phyloP scores from a whole-genome alignment of 1,140 invertebrate genomes.

The Eupristina koningsbergeri region DNA sequence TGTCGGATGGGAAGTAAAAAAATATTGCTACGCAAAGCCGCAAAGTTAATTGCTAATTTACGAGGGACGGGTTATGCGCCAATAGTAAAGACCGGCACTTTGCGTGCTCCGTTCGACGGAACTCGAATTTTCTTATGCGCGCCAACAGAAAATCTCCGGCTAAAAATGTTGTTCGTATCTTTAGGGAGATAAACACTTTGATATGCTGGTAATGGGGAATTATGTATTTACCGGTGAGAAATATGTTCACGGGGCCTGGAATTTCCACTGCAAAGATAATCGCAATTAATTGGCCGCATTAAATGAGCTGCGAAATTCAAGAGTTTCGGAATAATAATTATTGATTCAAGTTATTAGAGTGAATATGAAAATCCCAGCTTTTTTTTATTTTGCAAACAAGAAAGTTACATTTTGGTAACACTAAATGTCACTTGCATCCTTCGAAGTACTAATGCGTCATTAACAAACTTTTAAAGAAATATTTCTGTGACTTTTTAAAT shows the following conservation, averaged over 20 bases:
- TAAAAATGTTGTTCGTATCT: neutral
- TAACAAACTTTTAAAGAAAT: neutral
- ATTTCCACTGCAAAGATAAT: neutral
- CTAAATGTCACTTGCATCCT: neutral
- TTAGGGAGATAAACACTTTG: neutral
- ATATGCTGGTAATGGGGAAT: neutral
- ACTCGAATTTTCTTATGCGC: neutral
- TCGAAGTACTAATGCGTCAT: neutral
- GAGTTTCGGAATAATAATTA: neutral
- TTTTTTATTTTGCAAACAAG: neutral
- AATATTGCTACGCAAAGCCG: neutral
- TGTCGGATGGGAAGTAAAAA: neutral
- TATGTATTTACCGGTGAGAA: neutral
- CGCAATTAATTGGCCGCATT: neutral
- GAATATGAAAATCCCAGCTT: neutral
- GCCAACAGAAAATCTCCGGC: neutral
- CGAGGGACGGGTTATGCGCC: neutral
- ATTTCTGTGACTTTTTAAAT: neutral
- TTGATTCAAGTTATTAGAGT: neutral
- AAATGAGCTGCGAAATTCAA: neutral
- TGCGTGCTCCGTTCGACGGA: neutral
- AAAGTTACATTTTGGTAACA: neutral
- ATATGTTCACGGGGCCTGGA: neutral
- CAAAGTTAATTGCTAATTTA: slow-evolving; percentile 35
- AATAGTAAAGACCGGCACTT: neutral